Percentiles rank a stretch among this genome's conserved stretches.
Evolutionary conservation across 2,113 vertebrate species (phyloP).

Genomic region (Ancistrus triradiatus): DNA sequence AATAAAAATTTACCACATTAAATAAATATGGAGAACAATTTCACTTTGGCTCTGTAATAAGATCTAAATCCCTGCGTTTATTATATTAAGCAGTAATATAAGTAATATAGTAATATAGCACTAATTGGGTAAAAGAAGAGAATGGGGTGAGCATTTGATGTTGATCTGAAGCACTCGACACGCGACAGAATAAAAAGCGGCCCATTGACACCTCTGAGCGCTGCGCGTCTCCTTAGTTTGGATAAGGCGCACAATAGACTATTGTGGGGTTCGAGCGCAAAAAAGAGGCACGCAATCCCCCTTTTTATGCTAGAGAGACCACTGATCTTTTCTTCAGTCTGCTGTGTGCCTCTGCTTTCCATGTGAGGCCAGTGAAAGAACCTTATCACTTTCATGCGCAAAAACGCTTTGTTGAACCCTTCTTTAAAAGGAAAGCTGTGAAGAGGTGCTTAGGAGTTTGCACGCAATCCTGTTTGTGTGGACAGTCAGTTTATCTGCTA

Average conservation of each 20-base stretch:
- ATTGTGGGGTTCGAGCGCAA: too few species aligned
- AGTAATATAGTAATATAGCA: too few species aligned
- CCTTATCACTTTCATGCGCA: slow-evolving; percentile 15
- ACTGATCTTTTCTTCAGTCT: slow-evolving; percentile 55
- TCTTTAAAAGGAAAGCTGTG: slow-evolving; percentile 18
- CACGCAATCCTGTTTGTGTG: too few species aligned
- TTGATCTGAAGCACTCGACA: slow-evolving; percentile 36
- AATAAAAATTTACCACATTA: too few species aligned
- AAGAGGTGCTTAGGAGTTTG: too few species aligned
- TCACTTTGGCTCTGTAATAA: too few species aligned
- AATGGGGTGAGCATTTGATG: slow-evolving; percentile 19
- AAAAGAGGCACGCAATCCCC: slow-evolving; percentile 29
- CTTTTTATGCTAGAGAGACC: slow-evolving; percentile 26
- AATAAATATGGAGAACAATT: too few species aligned
- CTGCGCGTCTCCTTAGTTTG: slow-evolving; percentile 25
- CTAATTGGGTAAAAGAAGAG: neutral
- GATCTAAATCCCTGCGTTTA: too few species aligned
- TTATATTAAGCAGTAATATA: too few species aligned
- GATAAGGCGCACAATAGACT: slow-evolving; percentile 41
- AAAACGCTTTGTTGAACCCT: slow-evolving; percentile 19
- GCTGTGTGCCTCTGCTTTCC: slow-evolving; percentile 43
- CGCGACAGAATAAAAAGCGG: slow-evolving; percentile 46
- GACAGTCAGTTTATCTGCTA: too few species aligned
- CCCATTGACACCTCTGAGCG: slow-evolving; percentile 30
- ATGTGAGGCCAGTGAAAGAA: slow-evolving; percentile 45